These are phyloP conservation scores for Hoplostethus atlanticus DNA, from an alignment of 2,797 vertebrate genomes.

Conservation along the genomic window DNA sequence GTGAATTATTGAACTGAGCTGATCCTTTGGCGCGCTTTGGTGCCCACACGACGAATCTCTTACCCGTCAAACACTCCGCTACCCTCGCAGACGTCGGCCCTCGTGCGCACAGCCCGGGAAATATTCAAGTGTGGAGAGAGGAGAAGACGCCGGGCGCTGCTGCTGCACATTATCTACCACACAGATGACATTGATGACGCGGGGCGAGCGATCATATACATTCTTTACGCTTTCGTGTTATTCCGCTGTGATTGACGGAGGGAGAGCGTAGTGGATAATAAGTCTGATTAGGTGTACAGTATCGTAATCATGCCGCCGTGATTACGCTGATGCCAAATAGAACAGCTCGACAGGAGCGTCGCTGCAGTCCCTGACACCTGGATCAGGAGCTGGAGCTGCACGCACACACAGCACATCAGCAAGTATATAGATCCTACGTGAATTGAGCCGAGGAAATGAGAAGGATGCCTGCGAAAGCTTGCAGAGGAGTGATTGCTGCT, in stretches of 20 bases:
- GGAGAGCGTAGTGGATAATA: constrained; percentile 48
- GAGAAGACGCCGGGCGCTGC: background rate
- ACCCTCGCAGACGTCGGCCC: constrained; percentile 47
- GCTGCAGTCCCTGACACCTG: constrained; percentile 27
- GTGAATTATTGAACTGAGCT: constrained; percentile 80
- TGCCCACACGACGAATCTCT: constrained; percentile 58
- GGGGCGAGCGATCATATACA: constrained; percentile 47
- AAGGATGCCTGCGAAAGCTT: constrained; percentile 32
- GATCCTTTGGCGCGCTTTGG: constrained; percentile 66
- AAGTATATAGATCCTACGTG: constrained; percentile 35
- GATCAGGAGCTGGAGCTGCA: background rate
- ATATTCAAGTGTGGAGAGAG: constrained; percentile 29
- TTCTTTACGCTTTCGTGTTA: constrained; percentile 53
- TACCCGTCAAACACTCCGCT: constrained; percentile 69
- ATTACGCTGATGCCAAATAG: constrained; percentile 35
- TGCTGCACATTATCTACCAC: constrained; percentile 34
- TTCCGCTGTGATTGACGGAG: constrained; percentile 63
- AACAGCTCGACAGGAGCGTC: constrained; percentile 22
- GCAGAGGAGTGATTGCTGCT: constrained; percentile 45
- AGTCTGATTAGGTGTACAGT: constrained; percentile 56
- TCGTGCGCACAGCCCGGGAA: constrained; percentile 25
- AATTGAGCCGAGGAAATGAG: constrained; percentile 56
- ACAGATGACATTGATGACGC: constrained; percentile 48
- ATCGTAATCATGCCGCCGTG: constrained; percentile 31
- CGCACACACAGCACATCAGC: background rate